These are phyloP conservation scores for Pandemis heparana DNA, from an alignment of 2,888 invertebrate species.

Conservation along the genomic window DNA sequence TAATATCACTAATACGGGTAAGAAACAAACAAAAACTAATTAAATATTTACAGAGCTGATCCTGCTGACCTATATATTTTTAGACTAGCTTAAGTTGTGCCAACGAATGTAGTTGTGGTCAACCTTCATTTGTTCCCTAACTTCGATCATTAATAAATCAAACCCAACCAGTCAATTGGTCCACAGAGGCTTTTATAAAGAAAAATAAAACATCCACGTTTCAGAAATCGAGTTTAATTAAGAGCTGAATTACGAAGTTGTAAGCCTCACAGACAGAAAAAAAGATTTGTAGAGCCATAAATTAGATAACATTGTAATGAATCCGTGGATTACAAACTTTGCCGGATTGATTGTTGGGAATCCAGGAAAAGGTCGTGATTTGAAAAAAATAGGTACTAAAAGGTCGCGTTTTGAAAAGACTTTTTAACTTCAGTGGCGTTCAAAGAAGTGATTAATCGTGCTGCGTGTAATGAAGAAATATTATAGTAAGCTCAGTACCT, in stretches of 20 bases:
- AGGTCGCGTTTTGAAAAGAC: neutral
- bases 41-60: too few species aligned
- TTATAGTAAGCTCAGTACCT: too few species aligned
- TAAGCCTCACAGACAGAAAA: constrained; percentile 23
- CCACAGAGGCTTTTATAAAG: constrained; percentile 22
- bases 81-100: neutral
- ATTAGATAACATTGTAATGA: constrained; percentile 26
- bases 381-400: neutral
- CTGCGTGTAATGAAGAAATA: too few species aligned
- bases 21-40: too few species aligned
- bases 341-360: constrained; percentile 12
- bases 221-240: constrained; percentile 8
- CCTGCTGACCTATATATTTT: neutral
- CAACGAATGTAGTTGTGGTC: neutral
- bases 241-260: constrained; percentile 15
- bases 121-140: neutral
- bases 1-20: too few species aligned
- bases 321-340: constrained; percentile 19
- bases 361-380: constrained; percentile 3
- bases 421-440: too few species aligned
- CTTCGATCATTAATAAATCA: constrained; percentile 18
- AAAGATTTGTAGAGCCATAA: constrained; percentile 23
- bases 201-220: constrained; percentile 13
- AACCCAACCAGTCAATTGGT: neutral
- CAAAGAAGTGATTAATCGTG: too few species aligned